These are phyloP conservation scores for Andrena marginata DNA, from an alignment of 2,888 invertebrate genomes.

Conservation along the genomic window DNA sequence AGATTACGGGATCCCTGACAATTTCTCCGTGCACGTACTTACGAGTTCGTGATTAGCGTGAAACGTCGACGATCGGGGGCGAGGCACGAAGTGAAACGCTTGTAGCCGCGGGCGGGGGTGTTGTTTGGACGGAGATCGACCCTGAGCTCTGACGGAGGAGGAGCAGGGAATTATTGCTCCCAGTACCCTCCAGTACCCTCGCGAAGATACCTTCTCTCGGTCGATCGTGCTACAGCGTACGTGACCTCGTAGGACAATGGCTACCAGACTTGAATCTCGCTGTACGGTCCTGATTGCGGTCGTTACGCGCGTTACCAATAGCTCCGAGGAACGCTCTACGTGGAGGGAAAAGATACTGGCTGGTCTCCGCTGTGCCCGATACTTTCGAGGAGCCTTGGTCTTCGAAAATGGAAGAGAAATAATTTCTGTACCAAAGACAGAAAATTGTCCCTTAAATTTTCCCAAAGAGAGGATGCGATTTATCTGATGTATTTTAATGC, in stretches of 20 bases:
- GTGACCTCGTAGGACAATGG: constrained; percentile 79
- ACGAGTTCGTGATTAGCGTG: constrained; percentile 24
- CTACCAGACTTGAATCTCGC: constrained; percentile 74
- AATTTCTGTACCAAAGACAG: no score
- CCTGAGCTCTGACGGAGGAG: constrained; percentile 52
- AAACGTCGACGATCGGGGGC: constrained; percentile 50
- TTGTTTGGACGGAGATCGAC: constrained; percentile 72
- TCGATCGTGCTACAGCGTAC: constrained; percentile 73
- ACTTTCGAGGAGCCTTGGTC: background rate
- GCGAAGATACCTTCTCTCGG: constrained; percentile 61
- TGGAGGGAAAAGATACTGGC: background rate
- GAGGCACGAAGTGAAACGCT: constrained; percentile 26
- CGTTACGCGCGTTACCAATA: constrained; percentile 34
- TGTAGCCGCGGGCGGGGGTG: constrained; percentile 61
- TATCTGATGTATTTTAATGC: no score
- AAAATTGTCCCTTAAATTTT: no score
- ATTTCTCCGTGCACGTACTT: background rate
- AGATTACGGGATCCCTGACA: constrained; percentile 9
- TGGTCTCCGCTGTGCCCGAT: background rate
- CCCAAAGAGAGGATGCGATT: no score
- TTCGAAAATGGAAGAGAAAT: no score
- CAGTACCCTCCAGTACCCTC: constrained; percentile 60
- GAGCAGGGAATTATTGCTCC: constrained; percentile 70
- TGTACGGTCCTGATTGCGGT: constrained; percentile 56
- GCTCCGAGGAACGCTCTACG: background rate